These are phyloP conservation scores for Coracopsis vasa DNA, from an alignment of 2,113 vertebrate genomes.

Conservation along the genomic window DNA sequence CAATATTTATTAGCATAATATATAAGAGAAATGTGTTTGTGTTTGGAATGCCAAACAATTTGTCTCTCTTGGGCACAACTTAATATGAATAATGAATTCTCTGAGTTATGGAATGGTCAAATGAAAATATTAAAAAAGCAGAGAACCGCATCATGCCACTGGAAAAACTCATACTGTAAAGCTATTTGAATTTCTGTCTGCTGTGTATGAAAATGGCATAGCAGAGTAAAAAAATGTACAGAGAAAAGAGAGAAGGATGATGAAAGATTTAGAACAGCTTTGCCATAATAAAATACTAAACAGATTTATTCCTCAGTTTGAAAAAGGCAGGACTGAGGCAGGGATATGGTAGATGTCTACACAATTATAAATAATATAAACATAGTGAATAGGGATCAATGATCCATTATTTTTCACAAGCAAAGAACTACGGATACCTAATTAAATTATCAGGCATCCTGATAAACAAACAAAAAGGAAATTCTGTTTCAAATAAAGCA, in stretches of 20 bases:
- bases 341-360: background rate
- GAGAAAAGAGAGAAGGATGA: background rate
- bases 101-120: background rate
- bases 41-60: background rate
- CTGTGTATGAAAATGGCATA: background rate
- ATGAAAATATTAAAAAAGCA: background rate
- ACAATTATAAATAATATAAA: background rate
- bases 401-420: slow-evolving; percentile 33
- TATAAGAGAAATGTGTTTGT: background rate
- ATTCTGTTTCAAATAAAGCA: slow-evolving; percentile 47
- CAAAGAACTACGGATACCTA: background rate
- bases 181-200: background rate
- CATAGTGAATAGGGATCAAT: background rate
- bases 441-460: slow-evolving; percentile 42
- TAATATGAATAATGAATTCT: slow-evolving; percentile 4
- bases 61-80: background rate
- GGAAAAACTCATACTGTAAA: background rate
- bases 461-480: slow-evolving; percentile 62
- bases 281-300: background rate
- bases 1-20: background rate
- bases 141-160: background rate
- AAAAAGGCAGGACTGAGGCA: background rate
- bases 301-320: background rate
- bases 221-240: background rate
- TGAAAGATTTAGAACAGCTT: background rate